These are phyloP conservation scores for Aricia artaxerxes DNA, from an alignment of 2,888 invertebrate species.

Conservation along the genomic window DNA sequence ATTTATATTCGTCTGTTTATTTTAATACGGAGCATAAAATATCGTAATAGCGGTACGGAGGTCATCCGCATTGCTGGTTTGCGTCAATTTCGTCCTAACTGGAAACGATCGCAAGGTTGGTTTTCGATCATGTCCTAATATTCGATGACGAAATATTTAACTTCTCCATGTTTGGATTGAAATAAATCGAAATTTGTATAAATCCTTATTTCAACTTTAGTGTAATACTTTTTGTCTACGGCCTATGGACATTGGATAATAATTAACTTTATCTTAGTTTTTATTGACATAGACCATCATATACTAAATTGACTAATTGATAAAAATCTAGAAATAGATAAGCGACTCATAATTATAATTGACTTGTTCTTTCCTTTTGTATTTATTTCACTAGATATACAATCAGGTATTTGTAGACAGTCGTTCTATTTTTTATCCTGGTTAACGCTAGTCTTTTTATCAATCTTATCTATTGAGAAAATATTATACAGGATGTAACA, in stretches of 20 bases:
- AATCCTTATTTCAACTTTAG: background rate
- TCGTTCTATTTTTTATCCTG: background rate
- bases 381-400: too few relatives aligned
- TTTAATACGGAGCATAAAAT: background rate
- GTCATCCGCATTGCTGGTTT: background rate
- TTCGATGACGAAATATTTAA: background rate
- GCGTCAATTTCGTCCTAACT: background rate
- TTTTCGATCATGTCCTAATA: background rate
- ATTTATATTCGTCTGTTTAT: constrained; percentile 7
- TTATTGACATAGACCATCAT: too few relatives aligned
- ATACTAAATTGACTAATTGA: background rate
- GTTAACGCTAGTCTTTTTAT: background rate
- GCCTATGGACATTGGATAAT: too few relatives aligned
- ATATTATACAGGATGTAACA: too few relatives aligned
- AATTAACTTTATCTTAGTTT: background rate
- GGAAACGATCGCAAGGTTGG: constrained; percentile 3
- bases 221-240: too few relatives aligned
- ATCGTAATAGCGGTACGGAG: background rate
- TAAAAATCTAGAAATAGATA: background rate
- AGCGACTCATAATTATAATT: background rate
- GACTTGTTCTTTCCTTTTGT: too few relatives aligned
- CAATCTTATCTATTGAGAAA: background rate
- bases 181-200: background rate
- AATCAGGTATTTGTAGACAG: background rate
- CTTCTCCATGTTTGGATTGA: background rate